These are phyloP conservation scores for Bolborhynchus lineola DNA, from an alignment of 2,113 vertebrate genomes.

Conservation along the genomic window DNA sequence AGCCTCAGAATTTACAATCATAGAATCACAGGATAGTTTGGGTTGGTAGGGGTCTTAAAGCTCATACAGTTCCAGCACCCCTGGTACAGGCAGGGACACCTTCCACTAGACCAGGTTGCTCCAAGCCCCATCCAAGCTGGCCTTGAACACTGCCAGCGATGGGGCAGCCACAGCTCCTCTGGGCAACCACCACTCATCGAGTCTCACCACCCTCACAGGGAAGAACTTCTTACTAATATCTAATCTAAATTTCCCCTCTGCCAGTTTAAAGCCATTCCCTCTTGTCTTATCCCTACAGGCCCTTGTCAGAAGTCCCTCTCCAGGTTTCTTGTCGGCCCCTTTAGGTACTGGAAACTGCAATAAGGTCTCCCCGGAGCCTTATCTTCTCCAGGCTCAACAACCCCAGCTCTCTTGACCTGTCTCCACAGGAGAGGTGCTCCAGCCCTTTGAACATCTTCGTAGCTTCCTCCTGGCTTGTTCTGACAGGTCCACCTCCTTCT, in stretches of 20 bases:
- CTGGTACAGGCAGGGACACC: background rate
- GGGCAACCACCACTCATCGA: background rate
- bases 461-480: background rate
- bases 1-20: background rate
- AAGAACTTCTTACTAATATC: background rate
- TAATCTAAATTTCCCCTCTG: background rate
- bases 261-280: background rate
- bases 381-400: background rate
- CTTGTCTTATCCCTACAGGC: background rate
- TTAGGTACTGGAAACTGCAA: background rate
- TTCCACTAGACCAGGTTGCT: background rate
- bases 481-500: background rate
- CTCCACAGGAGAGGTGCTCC: background rate
- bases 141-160: background rate
- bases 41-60: background rate
- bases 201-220: background rate
- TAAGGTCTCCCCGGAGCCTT: background rate
- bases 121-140: background rate
- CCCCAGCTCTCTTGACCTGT: background rate
- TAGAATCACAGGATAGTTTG: background rate
- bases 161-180: background rate
- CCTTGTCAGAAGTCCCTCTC: background rate
- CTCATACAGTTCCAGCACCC: background rate
- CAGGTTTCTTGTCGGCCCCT: background rate
- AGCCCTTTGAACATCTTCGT: background rate